phyloP scores from a whole-genome alignment of 1,140 invertebrate genomes.

The Phocides pigmalion region DNA sequence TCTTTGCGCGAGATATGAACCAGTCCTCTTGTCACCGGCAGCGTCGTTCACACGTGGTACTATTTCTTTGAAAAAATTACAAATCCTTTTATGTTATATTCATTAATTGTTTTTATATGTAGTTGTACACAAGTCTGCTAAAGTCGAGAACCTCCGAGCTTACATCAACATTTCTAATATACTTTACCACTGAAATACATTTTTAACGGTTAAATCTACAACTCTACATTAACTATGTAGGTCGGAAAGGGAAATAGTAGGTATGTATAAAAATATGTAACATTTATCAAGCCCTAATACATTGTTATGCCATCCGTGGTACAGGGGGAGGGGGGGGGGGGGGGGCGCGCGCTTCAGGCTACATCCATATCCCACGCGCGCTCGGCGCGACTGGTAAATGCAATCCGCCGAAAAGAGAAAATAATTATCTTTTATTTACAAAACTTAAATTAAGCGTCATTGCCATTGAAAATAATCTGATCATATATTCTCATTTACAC shows the following conservation, averaged over 20 bases:
- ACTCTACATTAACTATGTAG: background rate
- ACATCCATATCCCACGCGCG: constrained; percentile 23
- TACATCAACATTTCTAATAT: background rate
- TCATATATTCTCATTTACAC: background rate
- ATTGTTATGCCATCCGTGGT: constrained; percentile 13
- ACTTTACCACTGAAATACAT: background rate
- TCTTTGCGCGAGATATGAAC: too few species aligned
- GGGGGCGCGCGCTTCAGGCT: constrained; percentile 1
- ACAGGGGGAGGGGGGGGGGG: background rate
- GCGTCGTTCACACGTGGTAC: too few species aligned
- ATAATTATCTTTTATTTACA: constrained; percentile 38
- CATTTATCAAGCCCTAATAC: constrained; percentile 29
- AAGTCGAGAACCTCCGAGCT: background rate
- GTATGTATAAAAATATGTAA: constrained; percentile 28
- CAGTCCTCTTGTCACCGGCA: too few species aligned
- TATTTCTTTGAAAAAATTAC: too few species aligned
- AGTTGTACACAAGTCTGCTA: too few species aligned
- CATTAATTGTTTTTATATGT: too few species aligned
- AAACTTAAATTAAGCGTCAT: constrained; percentile 30
- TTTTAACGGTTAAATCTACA: background rate
- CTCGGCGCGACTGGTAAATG: constrained; percentile 40
- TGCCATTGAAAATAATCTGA: constrained; percentile 18
- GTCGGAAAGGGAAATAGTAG: constrained; percentile 11
- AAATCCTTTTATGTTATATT: too few species aligned
- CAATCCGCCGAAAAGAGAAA: constrained; percentile 29